Evolutionary conservation across 2,797 vertebrate genomes (phyloP).

Genomic region (Rhodeus uyekii): DNA sequence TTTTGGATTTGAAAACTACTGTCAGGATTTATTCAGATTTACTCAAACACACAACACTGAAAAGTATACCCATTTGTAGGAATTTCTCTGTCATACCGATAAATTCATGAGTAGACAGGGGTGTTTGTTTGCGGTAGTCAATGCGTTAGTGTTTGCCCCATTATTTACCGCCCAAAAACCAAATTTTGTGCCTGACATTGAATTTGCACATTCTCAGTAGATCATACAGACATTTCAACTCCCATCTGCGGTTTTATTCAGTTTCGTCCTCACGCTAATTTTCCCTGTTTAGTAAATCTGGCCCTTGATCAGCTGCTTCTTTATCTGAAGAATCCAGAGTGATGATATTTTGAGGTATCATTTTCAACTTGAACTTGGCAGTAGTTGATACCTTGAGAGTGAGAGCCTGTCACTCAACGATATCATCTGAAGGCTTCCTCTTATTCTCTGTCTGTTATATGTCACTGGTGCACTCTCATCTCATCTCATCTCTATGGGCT

Average conservation of each 20-base stretch:
- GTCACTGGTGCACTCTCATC: slow-evolving; percentile 8
- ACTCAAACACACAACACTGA: neutral
- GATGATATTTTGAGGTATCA: neutral
- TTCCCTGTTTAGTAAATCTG: neutral
- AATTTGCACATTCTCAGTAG: neutral
- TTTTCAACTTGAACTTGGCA: slow-evolving; percentile 1
- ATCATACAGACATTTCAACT: neutral
- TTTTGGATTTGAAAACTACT: neutral
- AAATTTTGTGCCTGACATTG: neutral
- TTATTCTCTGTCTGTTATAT: neutral
- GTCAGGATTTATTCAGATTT: neutral
- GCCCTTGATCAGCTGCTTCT: neutral
- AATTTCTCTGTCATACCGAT: neutral
- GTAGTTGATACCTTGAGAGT: slow-evolving; percentile 2
- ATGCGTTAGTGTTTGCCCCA: neutral
- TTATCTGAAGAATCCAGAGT: neutral
- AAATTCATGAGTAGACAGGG: neutral
- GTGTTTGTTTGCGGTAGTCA: neutral
- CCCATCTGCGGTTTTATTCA: neutral
- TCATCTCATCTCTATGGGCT: slow-evolving; percentile 1
- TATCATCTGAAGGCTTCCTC: neutral
- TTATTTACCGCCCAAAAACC: neutral
- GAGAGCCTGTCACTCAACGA: neutral
- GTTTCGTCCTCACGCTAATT: neutral
- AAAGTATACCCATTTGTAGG: neutral